Base-by-base conservation (phyloP, 2,113 vertebrate species). In the Columbina picui region DNA sequence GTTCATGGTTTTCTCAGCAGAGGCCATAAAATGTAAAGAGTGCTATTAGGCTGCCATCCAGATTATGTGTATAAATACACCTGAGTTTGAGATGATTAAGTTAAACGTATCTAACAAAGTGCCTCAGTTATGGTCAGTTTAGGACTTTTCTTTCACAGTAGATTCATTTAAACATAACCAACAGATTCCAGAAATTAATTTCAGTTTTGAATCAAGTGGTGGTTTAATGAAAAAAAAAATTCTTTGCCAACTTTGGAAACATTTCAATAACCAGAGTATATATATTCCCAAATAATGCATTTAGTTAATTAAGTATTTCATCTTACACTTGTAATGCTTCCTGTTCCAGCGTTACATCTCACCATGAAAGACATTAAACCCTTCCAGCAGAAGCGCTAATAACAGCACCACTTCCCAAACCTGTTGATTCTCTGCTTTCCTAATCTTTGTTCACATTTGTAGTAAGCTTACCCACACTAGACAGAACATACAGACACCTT, bases 171-270 rank as follows among this genome's bases (percentile, higher is more conserved):
- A 52, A 93, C 65, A 50, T 79, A 90, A 74, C 43, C 77, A 75
- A 76, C 45, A 70, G 15, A 91, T 74, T 94, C 65, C 22, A 75
- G 55, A 93, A 79, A 94, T 84, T 1, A 10, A 57, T 94, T 71
- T 94, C 50, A 83, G 50, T 76, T 95, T 90, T 90, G 18, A 96
- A 82, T 88, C 95, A 61, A 70, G 16, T 39, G 32, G 56, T 88
- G 7, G 32, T 45, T 94, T 80, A 89, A 93, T 5, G 69, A 13
- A 94, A 96, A 95, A 47, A 49, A 74, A 86, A 94, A n/a, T 68
- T 96, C 49, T 64, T 13, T 67, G 29, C 71, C 82, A 96, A 77
- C 45, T 96, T 91, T 77, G 45, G 83, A 97, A 97, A 84, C 63
- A 43, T 47, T 93, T 90, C 71, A 92, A 93, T 90, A 95, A 89